These are phyloP conservation scores for Menidia menidia DNA, from an alignment of 2,797 vertebrate genomes.

Conservation along the genomic window DNA sequence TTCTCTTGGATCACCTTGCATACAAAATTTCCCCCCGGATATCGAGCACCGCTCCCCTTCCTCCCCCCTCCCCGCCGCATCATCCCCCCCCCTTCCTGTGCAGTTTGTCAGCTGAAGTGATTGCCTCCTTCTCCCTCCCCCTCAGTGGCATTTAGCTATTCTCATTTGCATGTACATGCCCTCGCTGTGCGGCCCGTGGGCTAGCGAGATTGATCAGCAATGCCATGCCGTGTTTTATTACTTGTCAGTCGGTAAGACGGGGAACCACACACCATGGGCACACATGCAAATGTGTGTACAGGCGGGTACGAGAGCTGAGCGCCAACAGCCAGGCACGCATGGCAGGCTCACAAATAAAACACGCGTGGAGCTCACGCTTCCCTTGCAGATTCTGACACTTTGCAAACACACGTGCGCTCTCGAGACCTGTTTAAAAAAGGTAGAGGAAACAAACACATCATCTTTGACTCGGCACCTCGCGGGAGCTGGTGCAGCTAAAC, in stretches of 20 bases:
- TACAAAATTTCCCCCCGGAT: slow-evolving; percentile 67
- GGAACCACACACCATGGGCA: slow-evolving; percentile 52
- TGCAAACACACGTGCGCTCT: slow-evolving; percentile 43
- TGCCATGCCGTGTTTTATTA: slow-evolving; percentile 93
- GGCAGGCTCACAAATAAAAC: slow-evolving; percentile 34
- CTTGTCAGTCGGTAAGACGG: slow-evolving; percentile 78
- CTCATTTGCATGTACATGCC: slow-evolving; percentile 99
- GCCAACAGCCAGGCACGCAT: slow-evolving; percentile 1
- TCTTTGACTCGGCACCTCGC: slow-evolving; percentile 35
- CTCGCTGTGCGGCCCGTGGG: slow-evolving; percentile 92
- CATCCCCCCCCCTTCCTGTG: slow-evolving; percentile 58
- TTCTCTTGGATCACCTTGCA: slow-evolving; percentile 73
- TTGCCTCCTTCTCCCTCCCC: slow-evolving; percentile 82
- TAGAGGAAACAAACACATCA: slow-evolving; percentile 58
- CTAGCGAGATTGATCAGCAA: slow-evolving; percentile 94
- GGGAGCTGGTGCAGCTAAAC: slow-evolving; percentile 42
- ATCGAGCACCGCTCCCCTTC: slow-evolving; percentile 42
- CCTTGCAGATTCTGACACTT: slow-evolving; percentile 39
- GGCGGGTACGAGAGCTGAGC: slow-evolving; percentile 26
- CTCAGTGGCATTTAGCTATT: slow-evolving; percentile 92
- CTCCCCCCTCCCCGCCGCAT: slow-evolving; percentile 21
- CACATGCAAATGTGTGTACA: slow-evolving; percentile 17
- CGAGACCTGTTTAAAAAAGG: slow-evolving; percentile 61
- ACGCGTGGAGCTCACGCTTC: background rate
- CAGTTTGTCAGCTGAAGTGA: slow-evolving; percentile 84